Evolutionary conservation across 1,140 invertebrate genomes (phyloP), one percentile per base, ranked within the genome.

Genomic region (Chionoecetes opilio): DNA sequence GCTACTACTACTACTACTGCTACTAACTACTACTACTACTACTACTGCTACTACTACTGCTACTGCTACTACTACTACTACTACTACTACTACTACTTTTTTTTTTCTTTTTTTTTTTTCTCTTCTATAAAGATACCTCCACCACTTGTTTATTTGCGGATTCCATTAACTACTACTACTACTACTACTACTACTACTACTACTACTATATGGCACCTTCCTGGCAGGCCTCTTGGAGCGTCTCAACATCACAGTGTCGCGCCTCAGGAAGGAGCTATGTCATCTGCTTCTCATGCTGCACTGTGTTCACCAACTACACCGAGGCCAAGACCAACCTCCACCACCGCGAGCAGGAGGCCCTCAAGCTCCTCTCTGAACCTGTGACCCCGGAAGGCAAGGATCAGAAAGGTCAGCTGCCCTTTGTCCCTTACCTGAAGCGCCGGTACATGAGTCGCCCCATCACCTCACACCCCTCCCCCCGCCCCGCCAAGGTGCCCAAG

Each of bases 231-330:
- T 95, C 9, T 38, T 95, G 94, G 90, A 95, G n/a, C 91, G 85
- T 82, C 94, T 95, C 26, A 75, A 95, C 82, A 95, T 95, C 46
- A 86, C 90, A 6, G 41, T 95, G 29, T 63, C 94, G 21, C 94
- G 90, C n/a, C 32, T 95, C 11, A 86, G 84, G 11, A 95, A 95
- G 29, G 94, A 95, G 31, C 90, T 95, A 1, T 82, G 92, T 95
- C 90, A 95, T 95, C 26, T 95, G 94, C 34, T 88, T 37, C 37
- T 91, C 94, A 3, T 95, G 94, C 38, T 84, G 85, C 0, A 95
- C 46, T 46, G 94, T 95, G 8, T 95, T 95, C 90, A 92, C 82
- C 53, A 95, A 95, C 46, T 95, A 95, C 46, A 95, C 89, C n/a
- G 63, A 35, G 26, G 94, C 94, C 38, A 95, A 95, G 34, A 82